phyloP scores from a whole-genome alignment of 2,888 invertebrate genomes.

The Schizotus pectinicornis region DNA sequence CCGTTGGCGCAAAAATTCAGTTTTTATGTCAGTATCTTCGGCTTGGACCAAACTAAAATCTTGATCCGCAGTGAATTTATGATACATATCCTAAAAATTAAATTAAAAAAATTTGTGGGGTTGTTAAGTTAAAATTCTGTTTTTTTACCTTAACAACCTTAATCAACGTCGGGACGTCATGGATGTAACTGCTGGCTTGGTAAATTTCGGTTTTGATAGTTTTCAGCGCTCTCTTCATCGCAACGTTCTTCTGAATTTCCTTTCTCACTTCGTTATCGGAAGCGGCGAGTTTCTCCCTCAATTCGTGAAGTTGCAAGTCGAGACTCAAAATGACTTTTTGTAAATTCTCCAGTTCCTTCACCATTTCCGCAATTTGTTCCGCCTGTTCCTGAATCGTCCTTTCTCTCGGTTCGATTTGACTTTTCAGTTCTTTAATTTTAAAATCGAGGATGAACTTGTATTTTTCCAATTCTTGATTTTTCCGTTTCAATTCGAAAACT shows the following conservation, averaged over 20 bases:
- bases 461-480: slow-evolving; percentile 88
- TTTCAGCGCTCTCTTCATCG: slow-evolving; percentile 69
- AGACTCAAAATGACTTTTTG: slow-evolving; percentile 72
- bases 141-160: slow-evolving; percentile 62
- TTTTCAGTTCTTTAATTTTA: slow-evolving; percentile 84
- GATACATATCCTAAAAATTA: slow-evolving; percentile 63
- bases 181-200: slow-evolving; percentile 77
- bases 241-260: slow-evolving; percentile 68
- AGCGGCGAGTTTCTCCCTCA: slow-evolving; percentile 77
- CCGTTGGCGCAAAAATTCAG: slow-evolving; percentile 80
- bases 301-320: slow-evolving; percentile 77
- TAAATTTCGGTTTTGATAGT: slow-evolving; percentile 83
- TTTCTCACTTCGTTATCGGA: slow-evolving; percentile 73
- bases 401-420: slow-evolving; percentile 84
- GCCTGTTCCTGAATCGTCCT: slow-evolving; percentile 84
- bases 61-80: slow-evolving; percentile 74
- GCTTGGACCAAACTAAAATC: slow-evolving; percentile 71
- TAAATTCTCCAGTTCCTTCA: slow-evolving; percentile 79
- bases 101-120: slow-evolving; percentile 1
- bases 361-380: slow-evolving; percentile 82
- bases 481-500: slow-evolving; percentile 82
- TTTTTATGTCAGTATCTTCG: slow-evolving; percentile 74
- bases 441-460: slow-evolving; percentile 90
- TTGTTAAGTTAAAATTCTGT: background rate
- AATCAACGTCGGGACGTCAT: slow-evolving; percentile 72